phyloP scores from a whole-genome alignment of 2,113 vertebrate genomes.

The Scomber japonicus region DNA sequence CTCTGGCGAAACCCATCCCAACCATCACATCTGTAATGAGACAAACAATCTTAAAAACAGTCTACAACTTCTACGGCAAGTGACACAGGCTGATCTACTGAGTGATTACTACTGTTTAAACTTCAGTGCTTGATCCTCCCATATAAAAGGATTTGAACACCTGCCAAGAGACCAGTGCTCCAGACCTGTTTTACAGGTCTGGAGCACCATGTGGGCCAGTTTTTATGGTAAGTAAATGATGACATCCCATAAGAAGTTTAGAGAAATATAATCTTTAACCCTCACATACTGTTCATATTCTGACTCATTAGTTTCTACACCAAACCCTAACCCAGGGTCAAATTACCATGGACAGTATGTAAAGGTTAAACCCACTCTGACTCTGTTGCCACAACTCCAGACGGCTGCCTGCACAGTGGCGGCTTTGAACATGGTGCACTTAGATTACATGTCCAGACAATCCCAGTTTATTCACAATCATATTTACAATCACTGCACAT shows the following conservation, averaged over 20 bases:
- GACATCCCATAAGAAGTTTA: not conserved
- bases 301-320: too few species aligned
- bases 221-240: not conserved
- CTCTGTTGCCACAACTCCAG: too few species aligned
- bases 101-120: not conserved
- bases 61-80: not conserved
- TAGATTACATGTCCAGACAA: too few species aligned
- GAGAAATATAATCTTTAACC: too few species aligned
- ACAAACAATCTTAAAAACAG: not conserved
- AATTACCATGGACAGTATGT: too few species aligned
- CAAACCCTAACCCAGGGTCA: too few species aligned
- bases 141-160: not conserved
- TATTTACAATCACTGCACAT: not conserved
- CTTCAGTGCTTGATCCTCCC: accelerated
- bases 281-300: too few species aligned
- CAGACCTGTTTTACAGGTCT: not conserved
- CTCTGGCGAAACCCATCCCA: slow-evolving; percentile 93
- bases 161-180: not conserved
- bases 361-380: too few species aligned
- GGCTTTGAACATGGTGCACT: too few species aligned
- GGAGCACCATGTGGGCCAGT: not conserved
- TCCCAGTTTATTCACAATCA: too few species aligned
- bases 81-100: not conserved
- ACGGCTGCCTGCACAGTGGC: too few species aligned
- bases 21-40: slow-evolving; percentile 91